phyloP scores from a whole-genome alignment of 2,888 invertebrate genomes.

The Plagodis pulveraria region DNA sequence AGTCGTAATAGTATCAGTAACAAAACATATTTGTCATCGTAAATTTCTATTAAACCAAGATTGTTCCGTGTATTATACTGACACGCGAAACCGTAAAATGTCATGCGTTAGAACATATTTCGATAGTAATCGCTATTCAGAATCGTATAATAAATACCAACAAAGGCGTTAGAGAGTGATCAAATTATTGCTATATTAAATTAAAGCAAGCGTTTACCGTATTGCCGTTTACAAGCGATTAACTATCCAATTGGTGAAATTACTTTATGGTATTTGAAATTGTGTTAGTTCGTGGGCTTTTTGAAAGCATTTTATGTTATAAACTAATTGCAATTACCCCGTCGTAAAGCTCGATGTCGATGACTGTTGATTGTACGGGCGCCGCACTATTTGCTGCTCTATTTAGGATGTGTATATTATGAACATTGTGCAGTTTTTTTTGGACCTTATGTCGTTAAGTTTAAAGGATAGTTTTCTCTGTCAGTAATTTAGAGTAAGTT shows the following conservation, averaged over 20 bases:
- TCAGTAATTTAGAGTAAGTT: slow-evolving; percentile 16
- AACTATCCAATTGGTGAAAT: slow-evolving; percentile 39
- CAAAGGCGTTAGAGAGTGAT: slow-evolving; percentile 42
- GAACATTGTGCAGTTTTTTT: not conserved
- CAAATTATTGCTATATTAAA: slow-evolving; percentile 46
- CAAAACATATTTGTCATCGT: slow-evolving; percentile 49
- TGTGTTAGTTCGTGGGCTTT: slow-evolving; percentile 34
- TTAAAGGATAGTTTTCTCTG: slow-evolving; percentile 24
- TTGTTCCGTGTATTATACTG: slow-evolving; percentile 41
- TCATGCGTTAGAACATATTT: slow-evolving; percentile 42
- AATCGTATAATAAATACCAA: slow-evolving; percentile 1
- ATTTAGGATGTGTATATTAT: slow-evolving; percentile 29
- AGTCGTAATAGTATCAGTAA: slow-evolving; percentile 50
- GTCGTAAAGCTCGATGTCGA: slow-evolving; percentile 42
- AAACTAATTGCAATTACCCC: slow-evolving; percentile 38
- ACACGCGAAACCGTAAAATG: slow-evolving; percentile 43
- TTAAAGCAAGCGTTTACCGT: slow-evolving; percentile 40
- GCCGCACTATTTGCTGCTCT: slow-evolving; percentile 44
- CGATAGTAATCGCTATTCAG: slow-evolving; percentile 1
- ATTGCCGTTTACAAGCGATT: slow-evolving; percentile 45
- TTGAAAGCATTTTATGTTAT: slow-evolving; percentile 33
- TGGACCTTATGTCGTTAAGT: not conserved
- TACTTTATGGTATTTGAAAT: slow-evolving; percentile 42
- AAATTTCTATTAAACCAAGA: slow-evolving; percentile 49
- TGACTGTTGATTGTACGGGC: slow-evolving; percentile 34